These are phyloP conservation scores for Gryllus longicercus DNA, from an alignment of 2,888 invertebrate species.

Conservation along the genomic window DNA sequence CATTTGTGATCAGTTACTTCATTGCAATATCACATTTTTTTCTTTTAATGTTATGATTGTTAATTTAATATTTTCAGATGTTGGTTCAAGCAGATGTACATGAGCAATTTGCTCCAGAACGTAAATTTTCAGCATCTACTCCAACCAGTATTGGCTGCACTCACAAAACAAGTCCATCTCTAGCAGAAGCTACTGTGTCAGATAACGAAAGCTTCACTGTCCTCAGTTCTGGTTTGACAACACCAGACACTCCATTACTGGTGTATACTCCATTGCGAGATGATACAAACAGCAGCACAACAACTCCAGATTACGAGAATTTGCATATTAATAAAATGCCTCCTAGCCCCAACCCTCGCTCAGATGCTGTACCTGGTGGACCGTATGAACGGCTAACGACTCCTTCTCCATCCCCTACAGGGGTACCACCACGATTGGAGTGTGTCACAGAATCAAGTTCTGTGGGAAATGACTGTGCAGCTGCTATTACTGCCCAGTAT, in stretches of 20 bases:
- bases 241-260: conserved; percentile 40
- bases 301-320: conserved; percentile 36
- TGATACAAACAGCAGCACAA: conserved; percentile 29
- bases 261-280: conserved; percentile 38
- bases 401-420: neutral
- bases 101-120: conserved; percentile 36
- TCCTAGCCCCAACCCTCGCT: conserved; percentile 23
- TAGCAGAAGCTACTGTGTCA: conserved; percentile 42
- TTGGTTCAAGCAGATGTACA: conserved; percentile 50
- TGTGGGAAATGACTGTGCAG: neutral
- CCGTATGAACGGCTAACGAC: neutral
- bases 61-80: conserved; percentile 42
- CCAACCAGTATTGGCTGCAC: neutral
- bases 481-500: neutral
- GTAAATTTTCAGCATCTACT: neutral
- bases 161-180: conserved; percentile 37
- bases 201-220: conserved; percentile 43
- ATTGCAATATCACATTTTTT: neutral
- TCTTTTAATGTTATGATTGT: conserved; percentile 21
- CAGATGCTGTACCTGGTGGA: neutral
- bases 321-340: conserved; percentile 24
- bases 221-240: conserved; percentile 40
- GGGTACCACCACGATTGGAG: neutral
- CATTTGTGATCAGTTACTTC: neutral
- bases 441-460: neutral